Conservation (phyloP, 2,888 invertebrate species). For the Dasypogon diadema region DNA sequence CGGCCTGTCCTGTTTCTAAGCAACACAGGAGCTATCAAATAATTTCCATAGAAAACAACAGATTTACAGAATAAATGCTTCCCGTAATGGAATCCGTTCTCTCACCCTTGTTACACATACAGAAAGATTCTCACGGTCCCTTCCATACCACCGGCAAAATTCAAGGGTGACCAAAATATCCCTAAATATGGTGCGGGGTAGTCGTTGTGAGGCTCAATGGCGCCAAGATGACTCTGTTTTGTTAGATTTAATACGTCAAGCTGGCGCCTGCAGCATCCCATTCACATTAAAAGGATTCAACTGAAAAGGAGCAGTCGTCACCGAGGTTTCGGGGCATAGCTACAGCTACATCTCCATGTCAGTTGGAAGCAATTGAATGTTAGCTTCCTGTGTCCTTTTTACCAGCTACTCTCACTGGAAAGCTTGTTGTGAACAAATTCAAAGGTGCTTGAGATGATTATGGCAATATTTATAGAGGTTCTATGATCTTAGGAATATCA, state of each 20-base stretch:
- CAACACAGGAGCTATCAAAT: no score
- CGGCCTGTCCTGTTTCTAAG: no score
- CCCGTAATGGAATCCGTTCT: no score
- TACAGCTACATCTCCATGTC: not conserved
- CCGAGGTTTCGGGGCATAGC: not conserved
- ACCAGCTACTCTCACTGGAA: not conserved
- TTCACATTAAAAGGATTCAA: conserved; percentile 14
- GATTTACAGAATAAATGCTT: no score
- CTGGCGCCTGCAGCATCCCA: conserved; percentile 47
- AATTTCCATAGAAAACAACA: no score
- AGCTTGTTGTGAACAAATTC: not conserved
- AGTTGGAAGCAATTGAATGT: not conserved
- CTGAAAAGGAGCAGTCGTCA: not conserved
- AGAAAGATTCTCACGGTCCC: no score
- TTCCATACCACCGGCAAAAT: not conserved
- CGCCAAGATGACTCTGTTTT: conserved; percentile 52
- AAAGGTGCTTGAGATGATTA: not conserved
- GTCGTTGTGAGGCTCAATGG: conserved; percentile 8
- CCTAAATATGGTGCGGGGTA: conserved; percentile 14
- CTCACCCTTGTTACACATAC: no score
- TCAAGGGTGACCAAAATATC: conserved; percentile 4
- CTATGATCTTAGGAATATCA: not conserved
- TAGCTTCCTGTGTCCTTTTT: not conserved
- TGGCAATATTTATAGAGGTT: not conserved
- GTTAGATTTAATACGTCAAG: conserved; percentile 44